Conservation (phyloP, 1,140 invertebrate genomes). For the Bombus turneri region DNA sequence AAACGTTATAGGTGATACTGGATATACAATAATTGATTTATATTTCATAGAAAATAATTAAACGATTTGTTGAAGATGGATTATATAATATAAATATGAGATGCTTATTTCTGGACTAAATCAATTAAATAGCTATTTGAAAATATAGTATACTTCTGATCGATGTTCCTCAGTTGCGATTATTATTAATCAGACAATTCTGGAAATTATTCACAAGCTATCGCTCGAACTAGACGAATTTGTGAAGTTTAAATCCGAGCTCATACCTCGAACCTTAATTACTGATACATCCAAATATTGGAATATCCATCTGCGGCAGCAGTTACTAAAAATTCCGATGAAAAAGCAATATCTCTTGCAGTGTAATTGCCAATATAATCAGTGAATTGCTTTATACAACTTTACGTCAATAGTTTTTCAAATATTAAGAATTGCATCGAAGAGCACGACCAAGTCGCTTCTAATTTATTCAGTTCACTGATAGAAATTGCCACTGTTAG, state of each 20-base stretch:
- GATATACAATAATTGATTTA: too few species aligned
- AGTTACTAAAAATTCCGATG: background rate
- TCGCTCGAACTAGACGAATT: background rate
- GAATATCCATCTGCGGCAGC: background rate
- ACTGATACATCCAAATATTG: background rate
- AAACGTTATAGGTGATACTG: too few species aligned
- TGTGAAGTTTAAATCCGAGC: background rate
- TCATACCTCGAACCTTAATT: too few species aligned
- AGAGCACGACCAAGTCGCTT: too few species aligned
- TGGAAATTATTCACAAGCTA: conserved; percentile 12
- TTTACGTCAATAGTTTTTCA: background rate
- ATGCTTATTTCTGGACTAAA: too few species aligned
- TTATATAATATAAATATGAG: too few species aligned
- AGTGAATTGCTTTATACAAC: background rate
- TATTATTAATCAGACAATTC: background rate
- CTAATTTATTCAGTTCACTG: too few species aligned
- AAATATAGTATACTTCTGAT: background rate
- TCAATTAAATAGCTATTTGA: background rate
- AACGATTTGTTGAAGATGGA: too few species aligned
- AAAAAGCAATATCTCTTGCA: background rate
- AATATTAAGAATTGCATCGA: background rate
- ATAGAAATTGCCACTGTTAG: too few species aligned
- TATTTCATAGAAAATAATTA: too few species aligned
- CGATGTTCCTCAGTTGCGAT: background rate
- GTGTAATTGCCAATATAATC: too few species aligned